phyloP scores from a whole-genome alignment of 2,888 invertebrate species.

The Napeogenes inachia region DNA sequence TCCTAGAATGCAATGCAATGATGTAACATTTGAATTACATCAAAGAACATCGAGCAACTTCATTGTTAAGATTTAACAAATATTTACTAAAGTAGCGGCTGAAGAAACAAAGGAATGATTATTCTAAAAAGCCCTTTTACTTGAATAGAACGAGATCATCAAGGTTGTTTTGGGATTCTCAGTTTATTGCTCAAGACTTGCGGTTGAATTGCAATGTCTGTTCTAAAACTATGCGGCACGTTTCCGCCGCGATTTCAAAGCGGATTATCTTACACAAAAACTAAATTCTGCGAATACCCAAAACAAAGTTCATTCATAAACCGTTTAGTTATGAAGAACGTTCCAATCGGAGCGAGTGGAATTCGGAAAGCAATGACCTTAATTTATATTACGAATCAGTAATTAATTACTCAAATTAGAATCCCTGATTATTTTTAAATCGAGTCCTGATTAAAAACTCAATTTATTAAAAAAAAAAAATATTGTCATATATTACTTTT shows the following conservation, averaged over 20 bases:
- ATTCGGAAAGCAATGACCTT: no score
- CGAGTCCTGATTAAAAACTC: no score
- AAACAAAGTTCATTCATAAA: conserved; percentile 47
- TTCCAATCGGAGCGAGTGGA: conserved; percentile 39
- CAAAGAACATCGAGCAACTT: conserved; percentile 6
- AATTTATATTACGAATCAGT: no score
- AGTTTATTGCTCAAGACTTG: conserved; percentile 52
- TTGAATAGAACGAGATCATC: conserved; percentile 45
- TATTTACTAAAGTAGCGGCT: conserved; percentile 3
- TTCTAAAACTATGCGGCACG: conserved; percentile 45
- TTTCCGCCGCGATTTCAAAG: conserved; percentile 44
- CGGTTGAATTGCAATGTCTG: conserved; percentile 47
- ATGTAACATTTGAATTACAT: conserved; percentile 8
- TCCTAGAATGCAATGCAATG: neutral
- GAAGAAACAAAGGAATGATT: conserved; percentile 12
- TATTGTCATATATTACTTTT: no score
- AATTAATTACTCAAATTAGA: neutral
- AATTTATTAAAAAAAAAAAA: no score
- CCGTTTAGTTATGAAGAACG: conserved; percentile 46
- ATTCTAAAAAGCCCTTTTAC: conserved; percentile 39
- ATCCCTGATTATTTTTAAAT: neutral
- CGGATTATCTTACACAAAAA: conserved; percentile 41
- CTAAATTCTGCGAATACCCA: conserved; percentile 53
- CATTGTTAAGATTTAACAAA: conserved; percentile 10
- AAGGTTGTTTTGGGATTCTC: conserved; percentile 56